Conservation (phyloP, 1,140 invertebrate genomes). For the Drosophila ironensis region DNA sequence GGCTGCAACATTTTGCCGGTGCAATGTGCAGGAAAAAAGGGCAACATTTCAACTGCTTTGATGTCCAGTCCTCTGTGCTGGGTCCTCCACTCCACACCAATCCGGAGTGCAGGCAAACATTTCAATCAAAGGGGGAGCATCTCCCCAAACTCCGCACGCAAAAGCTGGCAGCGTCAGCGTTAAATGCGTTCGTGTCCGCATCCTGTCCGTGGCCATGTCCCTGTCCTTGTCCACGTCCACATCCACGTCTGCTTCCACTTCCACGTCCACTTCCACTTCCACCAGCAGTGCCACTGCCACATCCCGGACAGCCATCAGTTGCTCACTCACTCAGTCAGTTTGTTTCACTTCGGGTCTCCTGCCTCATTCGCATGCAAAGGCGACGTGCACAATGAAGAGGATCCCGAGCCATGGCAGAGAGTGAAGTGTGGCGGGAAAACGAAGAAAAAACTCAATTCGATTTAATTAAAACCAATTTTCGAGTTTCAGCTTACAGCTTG, state of each 20-base stretch:
- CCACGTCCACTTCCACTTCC: not conserved
- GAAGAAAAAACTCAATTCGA: constrained; percentile 70
- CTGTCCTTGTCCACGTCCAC: constrained; percentile 16
- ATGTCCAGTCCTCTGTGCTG: constrained; percentile 11
- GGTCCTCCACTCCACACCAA: not conserved
- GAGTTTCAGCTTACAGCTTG: constrained; percentile 37
- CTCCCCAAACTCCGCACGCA: constrained; percentile 70
- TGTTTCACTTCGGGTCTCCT: constrained; percentile 13
- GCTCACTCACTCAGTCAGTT: constrained; percentile 43
- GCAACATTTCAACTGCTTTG: constrained; percentile 66
- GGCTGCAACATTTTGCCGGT: constrained; percentile 50
- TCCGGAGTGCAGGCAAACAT: constrained; percentile 59
- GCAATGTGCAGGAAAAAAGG: constrained; percentile 68
- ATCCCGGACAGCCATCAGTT: constrained; percentile 25
- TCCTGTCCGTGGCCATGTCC: constrained; percentile 32
- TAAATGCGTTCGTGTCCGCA: constrained; percentile 73
- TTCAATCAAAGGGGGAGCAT: constrained; percentile 65
- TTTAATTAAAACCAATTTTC: constrained; percentile 81
- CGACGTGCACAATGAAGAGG: constrained; percentile 42
- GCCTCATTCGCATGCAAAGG: constrained; percentile 54
- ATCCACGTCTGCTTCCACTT: not conserved
- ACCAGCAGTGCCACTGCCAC: not conserved
- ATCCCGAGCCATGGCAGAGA: constrained; percentile 11
- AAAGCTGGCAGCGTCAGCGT: constrained; percentile 68
- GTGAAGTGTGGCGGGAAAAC: constrained; percentile 6